Percentiles rank a stretch among this genome's conserved stretches.
Conservation (phyloP, 1,140 invertebrate genomes). For the Ladona fulva region DNA sequence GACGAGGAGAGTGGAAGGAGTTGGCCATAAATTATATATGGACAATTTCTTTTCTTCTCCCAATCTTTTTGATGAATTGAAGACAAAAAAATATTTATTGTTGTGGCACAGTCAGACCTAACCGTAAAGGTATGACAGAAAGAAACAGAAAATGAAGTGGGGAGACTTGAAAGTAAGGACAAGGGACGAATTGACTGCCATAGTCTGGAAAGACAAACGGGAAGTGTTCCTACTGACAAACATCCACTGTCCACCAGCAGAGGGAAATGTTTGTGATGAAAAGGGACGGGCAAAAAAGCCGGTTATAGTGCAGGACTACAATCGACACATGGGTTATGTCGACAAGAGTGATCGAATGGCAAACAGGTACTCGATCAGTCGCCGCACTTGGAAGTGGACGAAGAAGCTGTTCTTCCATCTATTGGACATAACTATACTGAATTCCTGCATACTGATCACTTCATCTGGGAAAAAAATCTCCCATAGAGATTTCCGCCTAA, state of each 20-base stretch:
- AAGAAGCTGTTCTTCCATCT: not conserved
- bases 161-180: not conserved
- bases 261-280: not conserved
- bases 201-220: not conserved
- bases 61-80: not conserved
- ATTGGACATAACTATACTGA: not conserved
- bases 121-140: not conserved
- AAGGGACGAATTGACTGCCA: not conserved
- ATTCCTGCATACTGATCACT: not conserved
- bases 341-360: not conserved
- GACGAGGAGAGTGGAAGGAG: not conserved
- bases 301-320: not conserved
- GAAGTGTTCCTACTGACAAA: not conserved
- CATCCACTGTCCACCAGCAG: not conserved
- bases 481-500: not conserved
- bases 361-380: not conserved
- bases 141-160: not conserved
- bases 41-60: not conserved
- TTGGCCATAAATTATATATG: not conserved
- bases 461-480: not conserved
- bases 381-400: not conserved
- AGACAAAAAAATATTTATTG: not conserved
- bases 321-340: not conserved
- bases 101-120: not conserved
- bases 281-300: not conserved